Evolutionary conservation across 2,113 vertebrate species (phyloP), one percentile per base, ranked within the genome.

Genomic region (Donacobius atricapilla): DNA sequence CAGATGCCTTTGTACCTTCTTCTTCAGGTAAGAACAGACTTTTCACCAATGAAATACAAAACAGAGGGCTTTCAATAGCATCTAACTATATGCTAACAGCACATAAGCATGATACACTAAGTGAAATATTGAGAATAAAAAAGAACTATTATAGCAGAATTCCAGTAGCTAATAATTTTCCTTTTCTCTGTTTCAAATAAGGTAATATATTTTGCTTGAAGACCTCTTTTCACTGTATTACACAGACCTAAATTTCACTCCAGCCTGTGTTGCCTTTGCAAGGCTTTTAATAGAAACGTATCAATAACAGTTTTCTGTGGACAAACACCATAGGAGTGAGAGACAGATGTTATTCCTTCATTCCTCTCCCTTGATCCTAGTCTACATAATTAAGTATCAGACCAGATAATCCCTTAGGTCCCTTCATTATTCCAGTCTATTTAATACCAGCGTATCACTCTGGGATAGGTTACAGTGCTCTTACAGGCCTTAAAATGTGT

Each of bases 341-440:
- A 93, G 78, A 83, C 50, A 96, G 81, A 83, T 92, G 79, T 64
- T 90, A 89, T 93, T 96, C 87, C 76, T 90, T 56, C 79, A 63
- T 78, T 94, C 81, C 83, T 65, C 48, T 65, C 73, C 75, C 83
- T 72, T 68, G 87, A 91, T 91, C 83, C 87, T 72, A 83, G 78
- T 87, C 94, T 96, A 93, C 89, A 78, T 97, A 97, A 96, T 94
- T 96, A 97, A 96, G 83, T 92, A 96, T 90, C 83, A 91, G 71
- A 91, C 89, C 84, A 97, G 94, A 87, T 71, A 93, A 95, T 95
- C 95, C 90, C 94, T 84, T 28, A 91, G 96, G 94, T 95, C 82
- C 1, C 4, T 88, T 97, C 93, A 87, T 97, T 97, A 96, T 97
- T 96, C 88, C 87, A 94, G 90, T 87, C 90, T 95, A 90, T 94